Percentiles rank a stretch among this genome's conserved stretches.
These are phyloP conservation scores for Eulithis prunata DNA, from an alignment of 2,888 invertebrate genomes.

Conservation along the genomic window DNA sequence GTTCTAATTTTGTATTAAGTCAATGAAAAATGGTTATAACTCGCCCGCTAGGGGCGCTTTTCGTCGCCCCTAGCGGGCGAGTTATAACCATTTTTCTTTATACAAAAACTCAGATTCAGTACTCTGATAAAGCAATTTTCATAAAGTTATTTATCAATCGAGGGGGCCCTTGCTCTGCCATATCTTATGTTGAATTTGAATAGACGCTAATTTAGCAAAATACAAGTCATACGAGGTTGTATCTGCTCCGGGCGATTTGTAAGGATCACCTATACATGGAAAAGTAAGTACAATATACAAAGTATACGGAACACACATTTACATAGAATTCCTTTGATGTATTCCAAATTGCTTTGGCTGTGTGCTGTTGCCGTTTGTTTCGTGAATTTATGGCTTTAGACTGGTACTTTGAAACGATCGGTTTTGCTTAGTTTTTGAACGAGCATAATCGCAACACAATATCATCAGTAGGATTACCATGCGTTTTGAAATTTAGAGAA, in stretches of 20 bases:
- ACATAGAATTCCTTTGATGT: conserved; percentile 26
- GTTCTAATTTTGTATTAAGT: no score
- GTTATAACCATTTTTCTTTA: no score
- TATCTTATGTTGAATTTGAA: conserved; percentile 1
- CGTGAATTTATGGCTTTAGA: conserved; percentile 14
- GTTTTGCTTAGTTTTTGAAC: conserved; percentile 20
- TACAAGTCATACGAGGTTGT: conserved; percentile 7
- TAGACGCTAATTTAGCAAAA: conserved; percentile 8
- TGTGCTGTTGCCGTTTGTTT: conserved; percentile 19
- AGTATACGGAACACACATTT: conserved; percentile 5
- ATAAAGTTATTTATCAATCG: no score
- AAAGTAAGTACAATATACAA: no score
- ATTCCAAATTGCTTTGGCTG: conserved; percentile 24
- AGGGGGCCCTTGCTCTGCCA: background rate
- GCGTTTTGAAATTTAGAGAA: conserved; percentile 3
- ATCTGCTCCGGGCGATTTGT: conserved; percentile 6
- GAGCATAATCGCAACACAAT: conserved; percentile 8
- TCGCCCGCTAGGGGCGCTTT: no score
- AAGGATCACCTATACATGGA: background rate
- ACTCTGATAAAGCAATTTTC: no score
- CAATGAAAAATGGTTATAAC: no score
- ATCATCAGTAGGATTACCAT: conserved; percentile 6
- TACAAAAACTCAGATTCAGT: no score
- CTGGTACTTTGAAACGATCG: conserved; percentile 11
- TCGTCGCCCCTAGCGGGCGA: no score